Evolutionary conservation across 2,113 vertebrate species (phyloP), one percentile per base, ranked within the genome.

Genomic region (Polypterus senegalus): DNA sequence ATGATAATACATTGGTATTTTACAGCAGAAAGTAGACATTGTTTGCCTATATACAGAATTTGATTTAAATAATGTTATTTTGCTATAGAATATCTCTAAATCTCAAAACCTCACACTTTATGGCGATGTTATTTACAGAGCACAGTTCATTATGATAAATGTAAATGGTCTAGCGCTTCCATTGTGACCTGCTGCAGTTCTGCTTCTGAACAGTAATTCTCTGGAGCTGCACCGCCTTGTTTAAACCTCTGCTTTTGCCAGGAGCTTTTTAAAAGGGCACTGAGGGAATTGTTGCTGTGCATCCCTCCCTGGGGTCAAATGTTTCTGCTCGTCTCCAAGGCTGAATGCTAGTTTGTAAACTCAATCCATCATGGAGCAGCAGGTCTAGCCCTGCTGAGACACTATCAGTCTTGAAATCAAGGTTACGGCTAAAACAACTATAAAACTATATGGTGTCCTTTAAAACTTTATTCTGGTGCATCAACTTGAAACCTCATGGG

Each of bases 291-390:
- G 11, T 46, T 51, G 59, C 59, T 8, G 43, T 49, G 45, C 5
- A 43, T 58, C 27, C 49, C 54, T 60, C 64, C 53, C 59, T 9
- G 46, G 64, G 58, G 59, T 44, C 47, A 49, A 9, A 10, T 61
- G 27, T 57, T 46, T 58, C 64, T 47, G 53, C 43, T 65, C 51
- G 47, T 8, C 45, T 47, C 65, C 46, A 46, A 7, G 56, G 61
- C 60, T 63, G 43, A 7, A 47, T 47, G 62, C 63, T 63, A 66
- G 60, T 52, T 48, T 51, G 61, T 61, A 68, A 69, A 65, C 62
- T 70, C 70, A 66, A 75, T 79, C 79, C 79, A 81, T 79, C 76
- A 77, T 62, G 59, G 48, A 68, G 63, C 76, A 71, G 74, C 63
- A 78, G 71, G 73, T 66, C 70, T 62, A 65, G 61, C 72, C 79